A percentile compares a stretch with the other conserved stretches of the same genome.
phyloP scores from a whole-genome alignment of 2,113 vertebrate species.

The Tichodroma muraria region DNA sequence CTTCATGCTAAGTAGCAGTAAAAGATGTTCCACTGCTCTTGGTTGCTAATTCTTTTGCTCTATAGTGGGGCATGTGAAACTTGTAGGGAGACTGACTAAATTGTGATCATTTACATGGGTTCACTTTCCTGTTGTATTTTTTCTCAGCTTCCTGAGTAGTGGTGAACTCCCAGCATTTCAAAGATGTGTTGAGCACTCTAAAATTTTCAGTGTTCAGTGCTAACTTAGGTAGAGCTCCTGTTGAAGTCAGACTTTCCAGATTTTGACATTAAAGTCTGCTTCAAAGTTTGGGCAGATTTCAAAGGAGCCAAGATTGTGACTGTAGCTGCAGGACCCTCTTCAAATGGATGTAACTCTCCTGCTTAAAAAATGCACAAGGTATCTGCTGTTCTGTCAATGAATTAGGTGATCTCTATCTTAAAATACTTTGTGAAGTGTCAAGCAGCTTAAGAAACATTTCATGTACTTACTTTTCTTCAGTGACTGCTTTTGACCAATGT shows the following conservation, averaged over 20 bases:
- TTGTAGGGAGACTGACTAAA: neutral
- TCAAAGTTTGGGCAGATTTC: neutral
- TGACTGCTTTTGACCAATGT: neutral
- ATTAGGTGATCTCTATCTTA: neutral
- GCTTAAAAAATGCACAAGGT: neutral
- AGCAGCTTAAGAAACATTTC: neutral
- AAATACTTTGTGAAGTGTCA: neutral
- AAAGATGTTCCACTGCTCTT: slow-evolving; percentile 16
- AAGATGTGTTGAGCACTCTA: neutral
- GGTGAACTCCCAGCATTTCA: neutral
- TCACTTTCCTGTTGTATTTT: neutral
- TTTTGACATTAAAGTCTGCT: neutral
- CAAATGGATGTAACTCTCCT: neutral
- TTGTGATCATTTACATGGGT: neutral
- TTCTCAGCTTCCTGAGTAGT: neutral
- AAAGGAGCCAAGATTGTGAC: neutral
- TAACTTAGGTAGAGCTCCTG: neutral
- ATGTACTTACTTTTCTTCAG: neutral
- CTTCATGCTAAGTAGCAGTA: neutral
- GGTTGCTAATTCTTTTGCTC: neutral
- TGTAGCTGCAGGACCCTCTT: neutral
- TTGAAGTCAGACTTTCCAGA: neutral
- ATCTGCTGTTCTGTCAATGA: neutral
- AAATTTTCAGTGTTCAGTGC: neutral
- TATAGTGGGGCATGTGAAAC: neutral